Evolutionary conservation across 2,113 vertebrate species (phyloP).

Genomic region (Periophthalmus modestus): DNA sequence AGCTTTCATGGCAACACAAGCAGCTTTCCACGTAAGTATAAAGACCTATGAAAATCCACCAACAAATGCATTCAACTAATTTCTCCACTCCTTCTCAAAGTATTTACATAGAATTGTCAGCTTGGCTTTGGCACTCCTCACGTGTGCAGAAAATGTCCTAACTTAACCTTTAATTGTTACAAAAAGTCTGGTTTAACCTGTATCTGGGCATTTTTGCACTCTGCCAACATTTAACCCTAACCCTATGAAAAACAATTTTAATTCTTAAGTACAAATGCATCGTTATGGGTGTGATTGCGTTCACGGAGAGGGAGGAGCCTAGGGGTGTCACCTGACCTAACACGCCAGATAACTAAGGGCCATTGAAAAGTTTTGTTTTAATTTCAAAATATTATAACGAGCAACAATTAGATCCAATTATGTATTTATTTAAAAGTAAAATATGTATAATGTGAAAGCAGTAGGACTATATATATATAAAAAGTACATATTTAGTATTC

Average conservation of each 20-base stretch:
- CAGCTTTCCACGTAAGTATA: conserved; percentile 33
- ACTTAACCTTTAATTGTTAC: conserved; percentile 63
- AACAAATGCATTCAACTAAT: conserved; percentile 73
- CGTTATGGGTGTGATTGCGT: conserved; percentile 45
- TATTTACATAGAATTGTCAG: conserved; percentile 68
- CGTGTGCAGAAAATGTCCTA: conserved; percentile 64
- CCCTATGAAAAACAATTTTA: conserved; percentile 38
- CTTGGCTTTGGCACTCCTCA: conserved; percentile 68
- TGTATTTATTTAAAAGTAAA: too few relatives aligned
- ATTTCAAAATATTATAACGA: too few relatives aligned
- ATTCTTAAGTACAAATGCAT: conserved; percentile 40
- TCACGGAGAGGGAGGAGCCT: conserved; percentile 36
- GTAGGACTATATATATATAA: too few relatives aligned
- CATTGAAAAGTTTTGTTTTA: too few relatives aligned
- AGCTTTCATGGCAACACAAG: conserved; percentile 1
- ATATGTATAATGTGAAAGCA: too few relatives aligned
- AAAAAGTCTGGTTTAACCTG: conserved; percentile 72
- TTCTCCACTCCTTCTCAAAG: conserved; percentile 73
- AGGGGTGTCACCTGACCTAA: conserved; percentile 49
- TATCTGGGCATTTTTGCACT: conserved; percentile 65
- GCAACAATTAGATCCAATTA: neutral
- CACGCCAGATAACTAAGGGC: conserved; percentile 28
- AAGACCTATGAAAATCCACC: conserved; percentile 62
- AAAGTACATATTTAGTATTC: too few relatives aligned
- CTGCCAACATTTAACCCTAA: conserved; percentile 65